Evolutionary conservation across 2,113 vertebrate genomes (phyloP).

Genomic region (Erpornis zantholeuca): DNA sequence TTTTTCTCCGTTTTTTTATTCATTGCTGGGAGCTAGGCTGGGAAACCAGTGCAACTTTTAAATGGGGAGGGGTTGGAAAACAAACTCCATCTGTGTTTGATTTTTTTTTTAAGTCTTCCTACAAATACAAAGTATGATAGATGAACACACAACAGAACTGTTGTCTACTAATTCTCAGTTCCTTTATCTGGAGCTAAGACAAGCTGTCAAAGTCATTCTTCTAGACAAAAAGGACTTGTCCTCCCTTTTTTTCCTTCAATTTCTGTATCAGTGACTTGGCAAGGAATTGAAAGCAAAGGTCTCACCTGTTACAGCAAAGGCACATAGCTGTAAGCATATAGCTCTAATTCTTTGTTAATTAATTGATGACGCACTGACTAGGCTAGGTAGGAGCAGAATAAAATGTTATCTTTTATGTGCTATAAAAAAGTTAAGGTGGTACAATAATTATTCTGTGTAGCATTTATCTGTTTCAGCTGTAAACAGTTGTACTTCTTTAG

Average conservation of each 20-base stretch:
- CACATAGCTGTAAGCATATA: neutral
- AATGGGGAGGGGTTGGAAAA: neutral
- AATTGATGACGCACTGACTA: neutral
- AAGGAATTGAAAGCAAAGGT: neutral
- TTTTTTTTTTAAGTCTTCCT: neutral
- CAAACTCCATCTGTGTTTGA: neutral
- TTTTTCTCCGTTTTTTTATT: neutral
- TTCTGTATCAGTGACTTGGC: neutral
- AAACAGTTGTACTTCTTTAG: neutral
- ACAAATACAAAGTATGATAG: neutral
- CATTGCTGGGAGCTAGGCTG: neutral
- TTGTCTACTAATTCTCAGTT: neutral
- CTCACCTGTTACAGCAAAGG: neutral
- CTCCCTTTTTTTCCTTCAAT: neutral
- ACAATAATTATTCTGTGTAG: neutral
- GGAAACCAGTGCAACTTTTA: rapidly evolving
- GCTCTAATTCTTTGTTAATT: neutral
- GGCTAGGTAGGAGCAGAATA: neutral
- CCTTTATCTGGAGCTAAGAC: neutral
- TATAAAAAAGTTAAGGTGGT: neutral
- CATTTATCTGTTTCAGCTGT: neutral
- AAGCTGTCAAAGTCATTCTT: neutral
- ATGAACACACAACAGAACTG: neutral
- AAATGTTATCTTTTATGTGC: neutral
- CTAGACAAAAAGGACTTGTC: neutral